Evolutionary conservation across 2,888 invertebrate species (phyloP), one percentile per base, ranked within the genome.

Genomic region (Cetonia aurata): DNA sequence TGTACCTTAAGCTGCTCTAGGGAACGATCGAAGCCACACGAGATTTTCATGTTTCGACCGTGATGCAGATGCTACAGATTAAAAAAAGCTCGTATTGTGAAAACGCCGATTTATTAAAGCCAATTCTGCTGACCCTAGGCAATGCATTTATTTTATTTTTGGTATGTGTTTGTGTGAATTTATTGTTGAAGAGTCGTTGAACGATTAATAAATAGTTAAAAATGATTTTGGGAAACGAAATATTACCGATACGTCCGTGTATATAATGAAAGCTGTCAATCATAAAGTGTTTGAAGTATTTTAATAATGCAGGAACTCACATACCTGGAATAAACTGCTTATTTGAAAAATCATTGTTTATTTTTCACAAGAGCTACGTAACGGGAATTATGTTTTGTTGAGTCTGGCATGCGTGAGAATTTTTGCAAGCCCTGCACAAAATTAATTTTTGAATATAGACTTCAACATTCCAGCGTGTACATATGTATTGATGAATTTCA

Each of bases 1-100:
- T 77, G 78, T 78, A 78, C 78, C 79, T 78, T 78, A 76, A 79
- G 77, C 78, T 77, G 75, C 77, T 76, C 74, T 71, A 68, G 75
- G 77, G 77, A 74, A 74, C 77, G 75, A 77, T 78, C 74, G 76
- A 75, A 76, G 76, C 74, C 76, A 72, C 75, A 74, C 74, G 70
- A 70, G 73, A 73, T 74, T 73, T 74, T 72, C 71, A 66, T 70
- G 60, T 59, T 53, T 70, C 52, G 57, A 62, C 55, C 62, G 59
- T 48, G 65, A 69, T 73, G 67, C 76, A 76, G 75, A 75, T 76
- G 76, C 73, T 73, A 50, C 41, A 73, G 74, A 76, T 76, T 73
- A 75, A 76, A 75, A 74, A 73, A 74, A 44, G 44, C 19, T 41
- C 41, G 37, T 13, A 31, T 57, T 59, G 17, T 59, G 59, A 55